phyloP scores from a whole-genome alignment of 2,113 vertebrate species.

The Pelecanus crispus region DNA sequence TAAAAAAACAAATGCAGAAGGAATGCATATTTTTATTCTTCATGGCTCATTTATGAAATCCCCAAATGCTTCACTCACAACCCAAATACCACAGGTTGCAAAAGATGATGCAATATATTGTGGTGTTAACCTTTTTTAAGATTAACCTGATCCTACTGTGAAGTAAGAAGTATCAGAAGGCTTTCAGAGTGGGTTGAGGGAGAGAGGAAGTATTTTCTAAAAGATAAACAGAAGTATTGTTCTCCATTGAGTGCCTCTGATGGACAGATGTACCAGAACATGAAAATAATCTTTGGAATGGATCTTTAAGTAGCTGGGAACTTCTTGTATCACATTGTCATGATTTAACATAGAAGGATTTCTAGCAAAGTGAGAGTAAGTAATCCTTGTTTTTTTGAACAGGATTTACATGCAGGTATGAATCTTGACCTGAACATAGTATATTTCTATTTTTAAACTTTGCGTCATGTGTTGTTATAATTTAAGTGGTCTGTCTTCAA shows the following conservation, averaged over 20 bases:
- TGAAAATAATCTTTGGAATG: neutral
- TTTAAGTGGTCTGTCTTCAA: neutral
- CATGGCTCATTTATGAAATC: neutral
- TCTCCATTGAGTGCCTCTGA: neutral
- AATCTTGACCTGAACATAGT: neutral
- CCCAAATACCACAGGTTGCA: neutral
- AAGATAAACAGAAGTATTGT: neutral
- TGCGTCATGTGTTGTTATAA: neutral
- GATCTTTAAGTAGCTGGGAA: neutral
- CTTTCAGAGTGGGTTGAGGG: neutral
- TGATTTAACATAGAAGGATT: neutral
- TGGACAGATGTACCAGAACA: neutral
- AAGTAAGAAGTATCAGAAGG: neutral
- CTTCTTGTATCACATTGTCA: neutral
- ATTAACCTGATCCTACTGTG: neutral
- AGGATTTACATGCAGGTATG: neutral
- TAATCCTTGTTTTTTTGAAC: neutral
- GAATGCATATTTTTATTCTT: neutral
- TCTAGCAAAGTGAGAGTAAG: neutral
- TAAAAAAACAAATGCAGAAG: neutral
- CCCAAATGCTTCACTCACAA: neutral
- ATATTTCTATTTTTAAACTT: neutral
- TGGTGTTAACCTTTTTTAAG: neutral
- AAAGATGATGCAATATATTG: neutral
- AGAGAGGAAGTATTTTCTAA: neutral